phyloP scores from a whole-genome alignment of 2,888 invertebrate genomes.

The Sicus ferrugineus region DNA sequence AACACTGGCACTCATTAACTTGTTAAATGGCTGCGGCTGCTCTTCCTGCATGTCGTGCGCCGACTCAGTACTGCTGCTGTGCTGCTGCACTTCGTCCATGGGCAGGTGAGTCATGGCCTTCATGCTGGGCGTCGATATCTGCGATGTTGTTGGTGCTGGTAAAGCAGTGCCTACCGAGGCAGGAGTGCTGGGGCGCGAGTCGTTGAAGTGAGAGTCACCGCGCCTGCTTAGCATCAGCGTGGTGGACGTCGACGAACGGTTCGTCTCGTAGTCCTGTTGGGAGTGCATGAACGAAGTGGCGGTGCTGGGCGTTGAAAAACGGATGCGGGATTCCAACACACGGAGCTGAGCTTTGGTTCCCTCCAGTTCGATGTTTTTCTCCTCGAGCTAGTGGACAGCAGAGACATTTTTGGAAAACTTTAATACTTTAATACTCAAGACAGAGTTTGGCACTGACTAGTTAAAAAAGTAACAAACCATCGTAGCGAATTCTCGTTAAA shows the following conservation, averaged over 20 bases:
- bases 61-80: slow-evolving; percentile 73
- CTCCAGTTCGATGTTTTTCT: slow-evolving; percentile 82
- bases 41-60: slow-evolving; percentile 66
- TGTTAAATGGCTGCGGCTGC: slow-evolving; percentile 38
- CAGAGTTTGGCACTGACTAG: no score
- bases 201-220: slow-evolving; percentile 44
- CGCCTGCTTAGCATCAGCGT: slow-evolving; percentile 58
- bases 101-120: slow-evolving; percentile 69
- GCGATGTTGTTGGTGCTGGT: slow-evolving; percentile 51
- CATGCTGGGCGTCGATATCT: slow-evolving; percentile 68
- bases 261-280: slow-evolving; percentile 59
- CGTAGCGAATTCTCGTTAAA: no score
- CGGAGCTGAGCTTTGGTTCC: slow-evolving; percentile 81
- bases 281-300: slow-evolving; percentile 61
- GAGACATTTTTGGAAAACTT: not conserved
- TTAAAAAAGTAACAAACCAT: no score
- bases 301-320: slow-evolving; percentile 62
- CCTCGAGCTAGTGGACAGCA: slow-evolving; percentile 71
- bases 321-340: slow-evolving; percentile 70
- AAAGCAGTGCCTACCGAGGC: slow-evolving; percentile 43
- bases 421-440: not conserved
- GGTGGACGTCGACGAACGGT: slow-evolving; percentile 58
- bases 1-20: slow-evolving; percentile 57
- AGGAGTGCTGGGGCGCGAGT: slow-evolving; percentile 45
- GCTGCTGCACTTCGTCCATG: slow-evolving; percentile 66